Evolutionary conservation across 1,140 invertebrate genomes (phyloP).

Genomic region (Geopemphigus sp.): DNA sequence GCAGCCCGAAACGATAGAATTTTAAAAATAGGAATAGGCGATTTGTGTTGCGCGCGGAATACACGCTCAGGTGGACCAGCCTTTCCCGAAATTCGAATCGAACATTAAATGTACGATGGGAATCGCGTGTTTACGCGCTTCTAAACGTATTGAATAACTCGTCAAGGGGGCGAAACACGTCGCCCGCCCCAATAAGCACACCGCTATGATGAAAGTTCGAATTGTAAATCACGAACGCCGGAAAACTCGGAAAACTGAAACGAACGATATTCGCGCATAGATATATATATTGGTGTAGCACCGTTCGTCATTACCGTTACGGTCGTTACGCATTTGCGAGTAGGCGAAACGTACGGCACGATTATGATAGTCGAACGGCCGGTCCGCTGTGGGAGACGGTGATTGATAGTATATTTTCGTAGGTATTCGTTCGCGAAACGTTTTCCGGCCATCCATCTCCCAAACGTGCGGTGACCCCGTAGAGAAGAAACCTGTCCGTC

Average conservation of each 20-base stretch:
- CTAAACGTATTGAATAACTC: too few relatives aligned
- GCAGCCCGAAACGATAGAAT: too few relatives aligned
- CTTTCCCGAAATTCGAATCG: too few relatives aligned
- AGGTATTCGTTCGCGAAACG: not conserved
- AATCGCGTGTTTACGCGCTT: too few relatives aligned
- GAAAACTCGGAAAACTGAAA: not conserved
- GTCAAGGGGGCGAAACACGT: too few relatives aligned
- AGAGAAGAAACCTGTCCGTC: too few relatives aligned
- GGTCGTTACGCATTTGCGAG: not conserved
- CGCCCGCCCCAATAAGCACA: too few relatives aligned
- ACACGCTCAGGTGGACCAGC: too few relatives aligned
- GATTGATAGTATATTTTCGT: slow-evolving; percentile 21
- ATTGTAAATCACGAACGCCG: not conserved
- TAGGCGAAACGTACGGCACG: not conserved
- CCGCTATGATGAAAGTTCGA: not conserved
- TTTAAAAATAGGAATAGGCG: too few relatives aligned
- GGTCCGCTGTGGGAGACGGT: not conserved
- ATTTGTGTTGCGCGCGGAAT: too few relatives aligned
- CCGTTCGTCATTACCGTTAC: not conserved
- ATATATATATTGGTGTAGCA: too few relatives aligned
- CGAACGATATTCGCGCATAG: not conserved
- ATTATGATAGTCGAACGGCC: not conserved
- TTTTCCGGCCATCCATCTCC: slow-evolving; percentile 8
- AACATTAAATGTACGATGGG: too few relatives aligned
- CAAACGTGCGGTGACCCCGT: not conserved